phyloP scores from a whole-genome alignment of 2,797 vertebrate genomes.

The Glossophaga mutica region DNA sequence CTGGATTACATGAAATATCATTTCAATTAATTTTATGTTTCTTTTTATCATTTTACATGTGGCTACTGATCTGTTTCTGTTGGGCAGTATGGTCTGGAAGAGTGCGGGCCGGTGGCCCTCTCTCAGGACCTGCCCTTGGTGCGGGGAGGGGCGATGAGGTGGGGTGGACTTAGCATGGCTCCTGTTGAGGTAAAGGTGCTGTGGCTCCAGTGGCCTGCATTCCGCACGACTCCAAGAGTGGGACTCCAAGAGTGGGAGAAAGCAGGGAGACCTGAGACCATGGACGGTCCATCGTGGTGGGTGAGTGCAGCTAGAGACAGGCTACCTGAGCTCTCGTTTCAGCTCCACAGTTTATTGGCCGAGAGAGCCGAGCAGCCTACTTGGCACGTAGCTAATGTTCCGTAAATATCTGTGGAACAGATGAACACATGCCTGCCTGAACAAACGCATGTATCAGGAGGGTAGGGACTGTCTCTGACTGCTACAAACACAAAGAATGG shows the following conservation, averaged over 20 bases:
- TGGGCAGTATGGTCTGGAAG: background rate
- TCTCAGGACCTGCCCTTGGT: background rate
- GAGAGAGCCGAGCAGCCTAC: background rate
- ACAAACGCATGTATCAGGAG: too few relatives aligned
- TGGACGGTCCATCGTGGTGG: rapidly evolving
- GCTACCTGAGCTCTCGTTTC: background rate
- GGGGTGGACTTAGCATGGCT: background rate
- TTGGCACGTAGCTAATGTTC: rapidly evolving
- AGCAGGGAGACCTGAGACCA: background rate
- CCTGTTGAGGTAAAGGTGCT: rapidly evolving
- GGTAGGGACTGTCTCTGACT: background rate
- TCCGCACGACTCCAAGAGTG: background rate
- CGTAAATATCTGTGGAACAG: background rate
- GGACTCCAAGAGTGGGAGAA: background rate
- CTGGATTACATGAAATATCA: background rate
- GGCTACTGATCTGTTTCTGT: background rate
- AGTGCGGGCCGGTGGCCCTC: background rate
- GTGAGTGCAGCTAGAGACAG: background rate
- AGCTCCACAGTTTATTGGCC: rapidly evolving
- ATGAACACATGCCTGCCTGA: background rate
- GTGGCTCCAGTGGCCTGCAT: background rate
- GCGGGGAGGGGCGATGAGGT: background rate
- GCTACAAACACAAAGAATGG: background rate
- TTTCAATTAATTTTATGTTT: background rate
- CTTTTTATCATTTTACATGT: background rate